phyloP scores from a whole-genome alignment of 2,797 vertebrate species.

The Hafferia zeledoni region DNA sequence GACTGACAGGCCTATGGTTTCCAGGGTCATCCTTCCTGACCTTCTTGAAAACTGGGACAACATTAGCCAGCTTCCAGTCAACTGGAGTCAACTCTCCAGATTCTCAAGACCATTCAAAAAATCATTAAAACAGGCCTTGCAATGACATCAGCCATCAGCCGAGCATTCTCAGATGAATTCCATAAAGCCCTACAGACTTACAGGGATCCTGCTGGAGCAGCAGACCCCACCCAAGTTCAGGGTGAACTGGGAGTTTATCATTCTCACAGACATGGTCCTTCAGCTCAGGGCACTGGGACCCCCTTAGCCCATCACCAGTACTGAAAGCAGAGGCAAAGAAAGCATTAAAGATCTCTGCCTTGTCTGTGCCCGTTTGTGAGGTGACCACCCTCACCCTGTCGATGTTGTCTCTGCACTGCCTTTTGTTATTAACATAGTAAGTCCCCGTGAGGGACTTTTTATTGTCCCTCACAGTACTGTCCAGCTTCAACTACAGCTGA shows the following conservation, averaged over 20 bases:
- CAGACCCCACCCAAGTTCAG: not conserved
- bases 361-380: not conserved
- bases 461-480: not conserved
- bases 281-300: not conserved
- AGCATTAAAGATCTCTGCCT: not conserved
- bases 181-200: too few relatives aligned
- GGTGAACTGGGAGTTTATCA: not conserved
- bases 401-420: not conserved
- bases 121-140: not conserved
- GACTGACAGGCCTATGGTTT: not conserved
- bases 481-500: not conserved
- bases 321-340: not conserved
- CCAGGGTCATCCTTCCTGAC: not conserved
- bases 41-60: not conserved
- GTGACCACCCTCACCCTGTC: not conserved
- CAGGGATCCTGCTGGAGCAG: not conserved
- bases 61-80: not conserved
- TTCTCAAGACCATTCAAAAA: not conserved
- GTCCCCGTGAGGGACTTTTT: not conserved
- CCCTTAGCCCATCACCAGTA: not conserved
- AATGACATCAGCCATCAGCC: not conserved
- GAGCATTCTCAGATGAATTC: not conserved
- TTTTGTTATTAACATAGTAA: not conserved
- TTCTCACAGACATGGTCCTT: not conserved
- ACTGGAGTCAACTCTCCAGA: not conserved